Conservation (phyloP, 30 jellyfish, hydroid and myxozoan species). For the Aurelia aurita region DNA sequence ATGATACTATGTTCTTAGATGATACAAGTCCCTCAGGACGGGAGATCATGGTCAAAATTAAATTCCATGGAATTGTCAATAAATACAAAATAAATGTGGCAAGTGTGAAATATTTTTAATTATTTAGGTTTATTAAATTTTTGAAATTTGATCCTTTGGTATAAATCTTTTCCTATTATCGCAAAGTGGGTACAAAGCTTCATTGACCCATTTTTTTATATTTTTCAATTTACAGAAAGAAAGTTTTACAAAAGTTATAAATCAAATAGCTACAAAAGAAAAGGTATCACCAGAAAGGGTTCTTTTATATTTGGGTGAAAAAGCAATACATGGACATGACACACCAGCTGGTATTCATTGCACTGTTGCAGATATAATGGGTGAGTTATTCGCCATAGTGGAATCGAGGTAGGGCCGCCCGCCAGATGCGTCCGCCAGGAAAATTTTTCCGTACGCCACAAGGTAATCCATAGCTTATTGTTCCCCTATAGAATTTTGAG, state of each 20-base stretch:
- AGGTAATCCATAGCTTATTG: too few species aligned
- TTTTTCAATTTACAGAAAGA: conserved; percentile 23
- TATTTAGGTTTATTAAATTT: too few species aligned
- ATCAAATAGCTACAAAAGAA: conserved; percentile 48
- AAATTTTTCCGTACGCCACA: too few species aligned
- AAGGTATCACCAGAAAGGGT: conserved; percentile 34
- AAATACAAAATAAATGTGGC: conserved; percentile 55
- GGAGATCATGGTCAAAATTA: conserved; percentile 44
- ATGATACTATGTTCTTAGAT: neutral
- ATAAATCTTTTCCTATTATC: too few species aligned
- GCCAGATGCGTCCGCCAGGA: too few species aligned
- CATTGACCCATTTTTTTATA: neutral
- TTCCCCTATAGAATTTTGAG: too few species aligned
- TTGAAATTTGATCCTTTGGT: too few species aligned
- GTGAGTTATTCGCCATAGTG: conserved; percentile 5
- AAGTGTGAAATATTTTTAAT: neutral
- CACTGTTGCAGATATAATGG: conserved; percentile 64
- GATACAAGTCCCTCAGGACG: conserved; percentile 38
- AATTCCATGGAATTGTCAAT: conserved; percentile 57
- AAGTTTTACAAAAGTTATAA: conserved; percentile 11
- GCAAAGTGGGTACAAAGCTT: too few species aligned
- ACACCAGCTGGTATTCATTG: conserved; percentile 44
- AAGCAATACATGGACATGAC: conserved; percentile 18
- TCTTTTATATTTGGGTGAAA: conserved; percentile 24
- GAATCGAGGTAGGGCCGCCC: too few species aligned